phyloP scores from a whole-genome alignment of 2,113 vertebrate genomes.

The Acinonyx jubatus region DNA sequence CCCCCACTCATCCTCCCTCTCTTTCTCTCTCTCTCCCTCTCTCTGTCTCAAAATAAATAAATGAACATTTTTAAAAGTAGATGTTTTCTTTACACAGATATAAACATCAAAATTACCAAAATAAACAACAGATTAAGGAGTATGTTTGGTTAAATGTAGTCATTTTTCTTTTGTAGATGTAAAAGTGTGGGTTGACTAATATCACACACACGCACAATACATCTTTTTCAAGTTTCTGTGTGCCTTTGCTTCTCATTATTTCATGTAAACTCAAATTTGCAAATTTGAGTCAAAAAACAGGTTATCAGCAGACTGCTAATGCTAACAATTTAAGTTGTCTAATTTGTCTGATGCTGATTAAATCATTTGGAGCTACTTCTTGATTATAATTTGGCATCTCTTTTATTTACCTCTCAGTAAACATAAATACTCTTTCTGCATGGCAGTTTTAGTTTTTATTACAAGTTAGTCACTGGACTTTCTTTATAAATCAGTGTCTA shows the following conservation, averaged over 20 bases:
- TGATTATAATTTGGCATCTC: neutral
- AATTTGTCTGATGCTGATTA: neutral
- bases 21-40: too few relatives aligned
- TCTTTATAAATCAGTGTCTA: neutral
- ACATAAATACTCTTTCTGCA: neutral
- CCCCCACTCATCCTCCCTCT: too few relatives aligned
- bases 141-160: neutral
- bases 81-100: neutral
- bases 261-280: neutral
- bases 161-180: neutral
- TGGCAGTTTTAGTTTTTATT: conserved; percentile 1
- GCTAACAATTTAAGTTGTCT: neutral
- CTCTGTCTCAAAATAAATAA: too few relatives aligned
- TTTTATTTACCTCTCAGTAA: neutral
- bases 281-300: neutral
- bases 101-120: neutral
- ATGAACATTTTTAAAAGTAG: neutral
- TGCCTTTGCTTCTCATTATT: neutral
- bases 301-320: neutral
- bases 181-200: neutral
- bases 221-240: neutral
- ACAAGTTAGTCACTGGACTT: neutral
- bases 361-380: neutral
- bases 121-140: neutral
- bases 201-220: neutral